Evolutionary conservation across 2,888 invertebrate species (phyloP).

Genomic region (Gortyna flavago): DNA sequence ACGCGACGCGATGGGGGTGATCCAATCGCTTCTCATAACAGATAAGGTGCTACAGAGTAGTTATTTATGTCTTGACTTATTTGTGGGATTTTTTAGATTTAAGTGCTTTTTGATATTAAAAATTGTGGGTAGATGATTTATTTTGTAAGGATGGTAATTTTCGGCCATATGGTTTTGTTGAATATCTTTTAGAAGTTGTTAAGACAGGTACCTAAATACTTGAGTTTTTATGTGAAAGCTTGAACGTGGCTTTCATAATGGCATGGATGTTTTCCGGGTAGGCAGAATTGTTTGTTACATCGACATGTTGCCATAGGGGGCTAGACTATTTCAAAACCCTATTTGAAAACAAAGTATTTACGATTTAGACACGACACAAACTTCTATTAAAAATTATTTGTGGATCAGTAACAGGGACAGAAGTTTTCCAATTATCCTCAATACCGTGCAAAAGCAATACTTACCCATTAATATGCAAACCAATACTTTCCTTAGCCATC

Average conservation of each 20-base stretch:
- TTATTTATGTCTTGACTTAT: slow-evolving; percentile 40
- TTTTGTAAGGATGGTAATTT: background rate
- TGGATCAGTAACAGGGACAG: background rate
- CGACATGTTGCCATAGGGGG: background rate
- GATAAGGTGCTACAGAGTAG: slow-evolving; percentile 41
- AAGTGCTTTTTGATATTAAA: slow-evolving; percentile 36
- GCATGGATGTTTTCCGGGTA: too few species aligned
- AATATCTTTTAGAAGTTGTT: background rate
- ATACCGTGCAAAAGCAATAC: background rate
- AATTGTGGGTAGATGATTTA: slow-evolving; percentile 21
- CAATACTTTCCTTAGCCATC: background rate
- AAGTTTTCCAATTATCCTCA: background rate
- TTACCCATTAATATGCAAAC: background rate
- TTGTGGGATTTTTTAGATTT: slow-evolving; percentile 18
- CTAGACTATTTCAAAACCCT: background rate
- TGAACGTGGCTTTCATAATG: too few species aligned
- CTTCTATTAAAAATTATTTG: background rate
- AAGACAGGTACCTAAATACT: too few species aligned
- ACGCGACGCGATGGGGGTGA: slow-evolving; percentile 30
- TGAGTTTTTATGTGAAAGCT: background rate
- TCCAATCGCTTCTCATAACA: slow-evolving; percentile 42
- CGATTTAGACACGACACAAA: background rate
- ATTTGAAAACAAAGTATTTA: background rate
- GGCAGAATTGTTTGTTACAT: background rate
- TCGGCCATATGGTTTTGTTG: background rate